phyloP scores from a whole-genome alignment of 2,888 invertebrate genomes.

The Andrena bucephala region DNA sequence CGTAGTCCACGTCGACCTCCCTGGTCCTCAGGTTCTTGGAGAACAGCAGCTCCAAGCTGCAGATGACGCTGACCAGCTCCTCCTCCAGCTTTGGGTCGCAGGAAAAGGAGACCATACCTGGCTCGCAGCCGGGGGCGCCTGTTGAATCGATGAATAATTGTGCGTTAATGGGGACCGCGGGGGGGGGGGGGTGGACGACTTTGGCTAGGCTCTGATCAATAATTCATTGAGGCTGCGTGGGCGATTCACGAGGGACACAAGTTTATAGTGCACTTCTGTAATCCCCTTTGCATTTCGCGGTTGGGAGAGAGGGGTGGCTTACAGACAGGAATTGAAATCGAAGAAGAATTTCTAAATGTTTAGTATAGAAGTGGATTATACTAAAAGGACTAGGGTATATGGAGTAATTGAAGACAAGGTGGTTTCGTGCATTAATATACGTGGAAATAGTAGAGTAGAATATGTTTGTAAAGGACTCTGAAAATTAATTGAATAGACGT shows the following conservation, averaged over 20 bases:
- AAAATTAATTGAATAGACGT: no score
- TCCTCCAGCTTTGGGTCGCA: constrained; percentile 71
- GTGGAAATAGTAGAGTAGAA: no score
- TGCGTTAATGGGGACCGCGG: not conserved
- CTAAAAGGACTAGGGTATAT: no score
- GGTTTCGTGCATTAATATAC: no score
- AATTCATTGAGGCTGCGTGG: constrained; percentile 6
- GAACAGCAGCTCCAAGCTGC: constrained; percentile 65
- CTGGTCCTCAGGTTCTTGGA: constrained; percentile 39
- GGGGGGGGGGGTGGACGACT: not conserved
- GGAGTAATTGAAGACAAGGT: no score
- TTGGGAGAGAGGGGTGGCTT: no score
- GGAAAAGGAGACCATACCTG: constrained; percentile 70
- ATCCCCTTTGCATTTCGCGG: no score
- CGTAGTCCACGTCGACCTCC: constrained; percentile 48
- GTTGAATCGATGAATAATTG: constrained; percentile 32
- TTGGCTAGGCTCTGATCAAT: not conserved
- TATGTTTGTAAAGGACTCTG: no score
- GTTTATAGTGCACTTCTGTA: no score
- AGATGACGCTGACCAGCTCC: constrained; percentile 69
- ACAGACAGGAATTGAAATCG: not conserved
- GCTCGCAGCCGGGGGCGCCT: constrained; percentile 73
- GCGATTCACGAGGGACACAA: no score
- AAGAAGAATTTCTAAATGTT: not conserved
- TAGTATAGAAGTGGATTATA: no score